Evolutionary conservation across 2,888 invertebrate species (phyloP).

Genomic region (Agrilus mali): DNA sequence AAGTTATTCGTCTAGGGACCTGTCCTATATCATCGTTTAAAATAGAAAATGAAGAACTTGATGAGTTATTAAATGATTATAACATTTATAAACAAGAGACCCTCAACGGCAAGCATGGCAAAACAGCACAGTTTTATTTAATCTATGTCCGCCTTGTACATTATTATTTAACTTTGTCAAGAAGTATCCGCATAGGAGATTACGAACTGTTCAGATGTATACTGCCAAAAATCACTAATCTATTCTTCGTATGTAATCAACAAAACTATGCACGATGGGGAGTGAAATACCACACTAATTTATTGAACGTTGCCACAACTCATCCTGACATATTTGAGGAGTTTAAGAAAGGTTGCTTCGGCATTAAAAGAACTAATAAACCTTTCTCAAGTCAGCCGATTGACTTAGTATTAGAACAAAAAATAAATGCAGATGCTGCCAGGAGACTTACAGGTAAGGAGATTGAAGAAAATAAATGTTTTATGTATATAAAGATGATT

Average conservation of each 20-base stretch:
- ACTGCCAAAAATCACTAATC: constrained; percentile 17
- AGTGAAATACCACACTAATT: constrained; percentile 19
- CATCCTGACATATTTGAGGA: constrained; percentile 19
- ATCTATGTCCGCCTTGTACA: constrained; percentile 3
- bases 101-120: constrained; percentile 2
- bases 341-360: constrained; percentile 20
- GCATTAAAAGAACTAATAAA: constrained; percentile 22
- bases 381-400: constrained; percentile 22
- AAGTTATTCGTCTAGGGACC: neutral
- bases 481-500: no score
- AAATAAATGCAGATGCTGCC: constrained; percentile 23
- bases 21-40: constrained; percentile 2
- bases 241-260: constrained; percentile 22
- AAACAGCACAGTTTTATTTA: constrained; percentile 4
- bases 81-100: constrained; percentile 1
- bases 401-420: constrained; percentile 24
- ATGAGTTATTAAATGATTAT: neutral
- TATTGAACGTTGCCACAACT: constrained; percentile 20
- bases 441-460: constrained; percentile 15
- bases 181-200: constrained; percentile 11
- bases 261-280: constrained; percentile 22
- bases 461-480: neutral
- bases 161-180: constrained; percentile 6
- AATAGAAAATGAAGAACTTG: constrained; percentile 3
- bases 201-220: constrained; percentile 11